Conservation (phyloP, 2,888 invertebrate genomes). For the Coleophora flavipennella region DNA sequence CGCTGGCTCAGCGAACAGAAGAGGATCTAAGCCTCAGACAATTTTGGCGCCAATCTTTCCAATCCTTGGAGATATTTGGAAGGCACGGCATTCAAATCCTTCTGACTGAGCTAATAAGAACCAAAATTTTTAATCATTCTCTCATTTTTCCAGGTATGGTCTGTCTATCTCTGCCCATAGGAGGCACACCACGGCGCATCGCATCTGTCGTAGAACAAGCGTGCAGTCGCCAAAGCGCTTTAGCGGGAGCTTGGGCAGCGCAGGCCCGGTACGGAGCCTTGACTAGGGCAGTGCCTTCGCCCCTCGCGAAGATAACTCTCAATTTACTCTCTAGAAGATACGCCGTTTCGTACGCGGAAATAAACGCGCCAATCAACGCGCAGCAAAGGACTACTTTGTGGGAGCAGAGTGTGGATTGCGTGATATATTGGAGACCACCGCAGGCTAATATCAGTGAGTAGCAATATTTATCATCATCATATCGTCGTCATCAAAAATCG, state of each 20-base stretch:
- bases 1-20: too few relatives aligned
- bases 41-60: too few relatives aligned
- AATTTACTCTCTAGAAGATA: conserved; percentile 78
- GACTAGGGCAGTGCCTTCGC: conserved; percentile 76
- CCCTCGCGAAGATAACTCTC: conserved; percentile 60
- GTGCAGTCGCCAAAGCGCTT: conserved; percentile 60
- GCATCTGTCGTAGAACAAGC: conserved; percentile 41
- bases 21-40: too few relatives aligned
- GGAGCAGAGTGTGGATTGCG: conserved; percentile 76
- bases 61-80: too few relatives aligned
- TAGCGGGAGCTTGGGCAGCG: conserved; percentile 65
- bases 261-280: conserved; percentile 69
- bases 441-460: conserved; percentile 83
- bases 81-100: too few relatives aligned
- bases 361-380: conserved; percentile 49
- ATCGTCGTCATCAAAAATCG: too few relatives aligned
- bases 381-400: conserved; percentile 70
- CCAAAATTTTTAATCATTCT: too few relatives aligned
- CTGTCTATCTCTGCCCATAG: conserved; percentile 76
- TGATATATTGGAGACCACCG: conserved; percentile 81
- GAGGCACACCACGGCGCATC: conserved; percentile 53
- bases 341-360: conserved; percentile 77
- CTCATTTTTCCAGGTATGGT: conserved; percentile 68
- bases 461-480: not conserved
- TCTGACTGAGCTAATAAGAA: too few relatives aligned